A percentile compares a stretch with the other conserved stretches of the same genome.
Evolutionary conservation across 2,888 invertebrate species (phyloP).

Genomic region (Cerceris rybyensis): DNA sequence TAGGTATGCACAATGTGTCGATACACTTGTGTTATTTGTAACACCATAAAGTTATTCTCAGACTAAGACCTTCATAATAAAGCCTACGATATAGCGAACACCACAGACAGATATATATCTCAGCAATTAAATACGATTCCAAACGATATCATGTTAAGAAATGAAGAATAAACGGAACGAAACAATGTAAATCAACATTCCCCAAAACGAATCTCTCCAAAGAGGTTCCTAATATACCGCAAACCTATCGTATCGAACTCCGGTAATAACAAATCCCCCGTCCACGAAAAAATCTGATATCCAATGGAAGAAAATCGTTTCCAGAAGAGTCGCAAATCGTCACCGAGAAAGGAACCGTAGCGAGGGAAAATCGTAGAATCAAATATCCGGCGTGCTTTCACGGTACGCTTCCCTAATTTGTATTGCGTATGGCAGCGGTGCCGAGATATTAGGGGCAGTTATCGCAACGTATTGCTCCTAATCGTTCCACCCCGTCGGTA

Average conservation of each 20-base stretch:
- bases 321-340: slow-evolving; percentile 26
- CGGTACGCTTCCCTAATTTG: slow-evolving; percentile 77
- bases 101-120: too few species aligned
- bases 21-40: too few species aligned
- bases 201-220: too few species aligned
- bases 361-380: slow-evolving; percentile 65
- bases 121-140: too few species aligned
- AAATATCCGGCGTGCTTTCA: slow-evolving; percentile 69
- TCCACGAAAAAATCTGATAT: background rate
- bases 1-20: too few species aligned
- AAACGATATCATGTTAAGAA: too few species aligned
- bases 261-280: background rate
- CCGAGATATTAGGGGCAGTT: slow-evolving; percentile 80
- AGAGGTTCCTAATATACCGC: background rate
- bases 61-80: too few species aligned
- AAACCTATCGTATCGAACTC: slow-evolving; percentile 2
- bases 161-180: too few species aligned
- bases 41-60: too few species aligned
- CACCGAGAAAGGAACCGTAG: slow-evolving; percentile 28
- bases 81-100: too few species aligned
- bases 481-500: slow-evolving; percentile 73
- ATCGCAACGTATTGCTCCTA: slow-evolving; percentile 81
- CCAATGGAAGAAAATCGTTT: slow-evolving; percentile 24
- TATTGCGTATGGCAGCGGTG: slow-evolving; percentile 76
- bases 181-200: too few species aligned